These are phyloP conservation scores for Hyaena hyaena DNA, from an alignment of 2,113 vertebrate genomes.

Conservation along the genomic window DNA sequence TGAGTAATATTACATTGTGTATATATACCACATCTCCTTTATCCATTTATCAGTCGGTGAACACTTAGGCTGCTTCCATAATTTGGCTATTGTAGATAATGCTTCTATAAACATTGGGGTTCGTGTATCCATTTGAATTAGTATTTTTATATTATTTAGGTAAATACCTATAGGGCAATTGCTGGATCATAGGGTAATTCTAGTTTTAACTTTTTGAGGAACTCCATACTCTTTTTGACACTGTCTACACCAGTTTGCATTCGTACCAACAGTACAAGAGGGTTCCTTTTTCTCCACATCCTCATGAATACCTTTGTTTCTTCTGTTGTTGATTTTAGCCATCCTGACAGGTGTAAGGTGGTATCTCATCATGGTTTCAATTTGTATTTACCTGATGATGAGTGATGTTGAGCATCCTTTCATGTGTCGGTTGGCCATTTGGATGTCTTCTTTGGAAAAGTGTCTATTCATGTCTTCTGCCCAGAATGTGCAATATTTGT, in stretches of 20 bases:
- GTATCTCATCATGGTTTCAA: neutral
- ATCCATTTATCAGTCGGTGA: neutral
- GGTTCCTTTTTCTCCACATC: neutral
- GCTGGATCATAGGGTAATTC: neutral
- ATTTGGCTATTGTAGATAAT: neutral
- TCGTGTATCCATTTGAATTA: neutral
- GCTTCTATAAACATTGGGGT: neutral
- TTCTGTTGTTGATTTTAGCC: neutral
- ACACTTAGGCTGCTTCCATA: neutral
- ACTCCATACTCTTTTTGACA: neutral
- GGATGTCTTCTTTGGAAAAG: neutral
- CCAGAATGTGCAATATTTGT: neutral
- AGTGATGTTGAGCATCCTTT: neutral
- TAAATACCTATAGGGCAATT: neutral
- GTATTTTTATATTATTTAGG: neutral
- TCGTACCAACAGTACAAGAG: neutral
- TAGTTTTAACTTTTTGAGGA: neutral
- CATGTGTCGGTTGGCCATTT: neutral
- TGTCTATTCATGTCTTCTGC: neutral
- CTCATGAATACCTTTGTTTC: neutral
- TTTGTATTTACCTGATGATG: neutral
- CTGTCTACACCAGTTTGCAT: neutral
- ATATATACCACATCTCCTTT: neutral
- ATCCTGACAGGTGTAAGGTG: neutral
- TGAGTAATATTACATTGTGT: neutral